Evolutionary conservation across 2,113 vertebrate genomes (phyloP).

Genomic region (Sylvietta virens): DNA sequence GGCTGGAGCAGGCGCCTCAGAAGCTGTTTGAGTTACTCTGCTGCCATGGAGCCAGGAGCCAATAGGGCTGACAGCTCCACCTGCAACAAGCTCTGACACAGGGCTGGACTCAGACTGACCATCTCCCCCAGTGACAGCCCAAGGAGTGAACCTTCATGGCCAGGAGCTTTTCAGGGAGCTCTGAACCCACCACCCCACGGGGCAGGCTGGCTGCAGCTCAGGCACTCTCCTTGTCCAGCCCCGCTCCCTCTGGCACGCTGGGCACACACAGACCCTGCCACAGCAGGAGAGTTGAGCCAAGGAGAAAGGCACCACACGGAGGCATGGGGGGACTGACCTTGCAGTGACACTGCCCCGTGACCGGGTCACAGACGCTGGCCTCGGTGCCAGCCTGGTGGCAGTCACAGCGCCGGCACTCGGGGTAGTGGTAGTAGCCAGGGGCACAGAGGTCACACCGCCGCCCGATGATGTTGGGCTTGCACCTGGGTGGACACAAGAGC

Average conservation of each 20-base stretch:
- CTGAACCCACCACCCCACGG: fast-evolving
- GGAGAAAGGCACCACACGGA: fast-evolving
- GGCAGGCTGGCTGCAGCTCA: neutral
- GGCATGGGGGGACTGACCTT: conserved; percentile 74
- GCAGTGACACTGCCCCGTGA: conserved; percentile 88
- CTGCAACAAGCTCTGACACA: fast-evolving
- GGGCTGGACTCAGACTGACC: neutral
- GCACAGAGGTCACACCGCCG: conserved; percentile 88
- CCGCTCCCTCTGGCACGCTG: fast-evolving
- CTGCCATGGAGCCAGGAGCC: neutral
- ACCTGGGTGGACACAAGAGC: conserved; percentile 68
- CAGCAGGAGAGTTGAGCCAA: neutral
- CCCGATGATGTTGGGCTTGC: conserved; percentile 86
- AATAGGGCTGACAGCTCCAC: neutral
- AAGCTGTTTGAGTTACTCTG: neutral
- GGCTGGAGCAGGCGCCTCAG: neutral
- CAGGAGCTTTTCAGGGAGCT: neutral
- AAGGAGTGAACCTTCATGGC: neutral
- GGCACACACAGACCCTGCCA: neutral
- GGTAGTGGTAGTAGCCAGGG: conserved; percentile 86
- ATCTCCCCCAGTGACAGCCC: neutral
- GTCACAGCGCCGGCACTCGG: conserved; percentile 83
- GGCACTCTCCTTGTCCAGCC: neutral
- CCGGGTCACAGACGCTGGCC: conserved; percentile 76
- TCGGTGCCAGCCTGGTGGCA: conserved; percentile 85